These are phyloP conservation scores for Entomyzon cyanotis DNA, from an alignment of 2,113 vertebrate species.

Conservation along the genomic window DNA sequence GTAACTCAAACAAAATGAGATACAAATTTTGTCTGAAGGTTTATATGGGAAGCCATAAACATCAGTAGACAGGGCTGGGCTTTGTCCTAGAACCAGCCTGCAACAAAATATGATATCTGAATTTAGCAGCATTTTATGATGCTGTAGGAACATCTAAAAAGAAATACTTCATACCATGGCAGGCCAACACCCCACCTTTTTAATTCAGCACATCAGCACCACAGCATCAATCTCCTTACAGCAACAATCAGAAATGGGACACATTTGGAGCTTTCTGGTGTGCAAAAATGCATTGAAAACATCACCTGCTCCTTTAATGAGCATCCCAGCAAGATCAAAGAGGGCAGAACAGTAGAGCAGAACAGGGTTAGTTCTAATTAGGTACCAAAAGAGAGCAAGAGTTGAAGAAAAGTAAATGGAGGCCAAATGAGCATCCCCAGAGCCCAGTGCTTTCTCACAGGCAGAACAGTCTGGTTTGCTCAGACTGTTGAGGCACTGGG, in stretches of 20 bases:
- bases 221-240: background rate
- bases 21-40: constrained; percentile 51
- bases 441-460: background rate
- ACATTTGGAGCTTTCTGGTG: background rate
- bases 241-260: background rate
- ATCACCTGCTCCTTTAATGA: background rate
- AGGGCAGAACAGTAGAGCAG: background rate
- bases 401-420: background rate
- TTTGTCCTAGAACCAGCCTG: constrained; percentile 44
- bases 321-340: background rate
- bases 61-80: background rate
- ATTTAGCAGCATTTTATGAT: constrained; percentile 21
- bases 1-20: constrained; percentile 61
- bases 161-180: background rate
- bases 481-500: background rate
- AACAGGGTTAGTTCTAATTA: background rate
- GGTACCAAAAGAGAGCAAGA: background rate
- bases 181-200: background rate
- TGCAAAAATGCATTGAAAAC: background rate
- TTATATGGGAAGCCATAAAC: constrained; percentile 57
- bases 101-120: constrained; percentile 42
- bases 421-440: background rate
- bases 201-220: background rate
- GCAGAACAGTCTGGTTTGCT: background rate
- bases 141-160: background rate